Conservation (phyloP, 2,888 invertebrate genomes). For the Rhingia campestris region DNA sequence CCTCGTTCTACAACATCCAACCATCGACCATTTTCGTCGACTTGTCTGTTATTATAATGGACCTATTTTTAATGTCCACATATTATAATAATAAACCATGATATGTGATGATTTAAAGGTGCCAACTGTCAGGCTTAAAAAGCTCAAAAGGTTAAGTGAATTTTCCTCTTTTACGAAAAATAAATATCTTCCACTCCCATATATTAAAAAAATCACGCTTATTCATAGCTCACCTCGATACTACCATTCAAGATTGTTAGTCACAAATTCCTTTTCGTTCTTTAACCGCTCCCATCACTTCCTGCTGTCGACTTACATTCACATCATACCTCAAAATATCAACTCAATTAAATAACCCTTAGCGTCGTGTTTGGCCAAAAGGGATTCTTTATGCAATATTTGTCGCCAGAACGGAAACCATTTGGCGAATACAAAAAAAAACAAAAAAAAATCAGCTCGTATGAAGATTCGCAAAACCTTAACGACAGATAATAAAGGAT, state of each 20-base stretch:
- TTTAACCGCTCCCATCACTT: conserved; percentile 43
- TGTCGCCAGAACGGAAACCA: conserved; percentile 70
- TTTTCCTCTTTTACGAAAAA: no score
- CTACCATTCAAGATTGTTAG: neutral
- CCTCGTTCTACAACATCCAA: no score
- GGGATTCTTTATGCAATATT: conserved; percentile 67
- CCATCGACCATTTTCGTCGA: no score
- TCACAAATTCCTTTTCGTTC: conserved; percentile 25
- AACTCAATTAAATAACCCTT: conserved; percentile 67
- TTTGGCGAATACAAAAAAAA: conserved; percentile 44
- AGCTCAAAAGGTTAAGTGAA: no score
- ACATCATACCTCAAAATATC: conserved; percentile 48
- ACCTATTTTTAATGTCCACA: no score
- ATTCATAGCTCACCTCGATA: no score
- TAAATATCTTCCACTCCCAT: no score
- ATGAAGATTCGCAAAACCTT: conserved; percentile 38
- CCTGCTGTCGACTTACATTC: conserved; percentile 35
- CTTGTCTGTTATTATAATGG: no score
- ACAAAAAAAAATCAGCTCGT: conserved; percentile 31
- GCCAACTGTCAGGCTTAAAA: no score
- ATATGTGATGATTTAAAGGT: no score
- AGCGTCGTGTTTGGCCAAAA: conserved; percentile 26
- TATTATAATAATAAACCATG: no score
- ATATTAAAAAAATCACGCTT: no score
- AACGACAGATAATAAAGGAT: conserved; percentile 55